Evolutionary conservation across 2,888 invertebrate species (phyloP).

Genomic region (Invenusta paracnida): DNA sequence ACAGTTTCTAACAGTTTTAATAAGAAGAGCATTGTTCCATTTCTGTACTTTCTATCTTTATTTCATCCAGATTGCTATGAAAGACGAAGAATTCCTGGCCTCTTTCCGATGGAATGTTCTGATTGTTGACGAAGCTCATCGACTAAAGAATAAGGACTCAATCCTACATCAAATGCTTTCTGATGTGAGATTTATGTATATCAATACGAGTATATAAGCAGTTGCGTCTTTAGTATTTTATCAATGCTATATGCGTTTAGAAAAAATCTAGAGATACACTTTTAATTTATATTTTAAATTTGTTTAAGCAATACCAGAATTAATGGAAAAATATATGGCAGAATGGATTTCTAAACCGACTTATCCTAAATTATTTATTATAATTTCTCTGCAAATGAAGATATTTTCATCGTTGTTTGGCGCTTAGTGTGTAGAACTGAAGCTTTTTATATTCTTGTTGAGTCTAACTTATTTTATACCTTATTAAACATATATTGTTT

Average conservation of each 20-base stretch:
- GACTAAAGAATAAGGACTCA: conserved; percentile 58
- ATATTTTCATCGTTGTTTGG: conserved; percentile 18
- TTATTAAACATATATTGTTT: too few species aligned
- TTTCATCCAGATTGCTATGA: conserved; percentile 57
- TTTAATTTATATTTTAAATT: not conserved
- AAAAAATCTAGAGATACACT: too few species aligned
- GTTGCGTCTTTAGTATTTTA: too few species aligned
- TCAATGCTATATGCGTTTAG: too few species aligned
- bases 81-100: conserved; percentile 52
- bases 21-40: not conserved
- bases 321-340: too few species aligned
- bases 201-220: too few species aligned
- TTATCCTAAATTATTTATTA: too few species aligned
- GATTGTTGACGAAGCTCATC: conserved; percentile 58
- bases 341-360: too few species aligned
- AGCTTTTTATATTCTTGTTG: not conserved
- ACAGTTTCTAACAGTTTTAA: too few species aligned
- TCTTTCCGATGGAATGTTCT: conserved; percentile 52
- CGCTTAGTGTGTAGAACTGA: not conserved
- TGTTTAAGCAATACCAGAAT: too few species aligned
- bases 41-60: conserved; percentile 39
- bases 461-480: conserved; percentile 31
- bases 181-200: conserved; percentile 48
- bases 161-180: conserved; percentile 54
- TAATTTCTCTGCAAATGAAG: too few species aligned